Conservation (phyloP, 1,140 invertebrate genomes). For the Bombus breviceps region DNA sequence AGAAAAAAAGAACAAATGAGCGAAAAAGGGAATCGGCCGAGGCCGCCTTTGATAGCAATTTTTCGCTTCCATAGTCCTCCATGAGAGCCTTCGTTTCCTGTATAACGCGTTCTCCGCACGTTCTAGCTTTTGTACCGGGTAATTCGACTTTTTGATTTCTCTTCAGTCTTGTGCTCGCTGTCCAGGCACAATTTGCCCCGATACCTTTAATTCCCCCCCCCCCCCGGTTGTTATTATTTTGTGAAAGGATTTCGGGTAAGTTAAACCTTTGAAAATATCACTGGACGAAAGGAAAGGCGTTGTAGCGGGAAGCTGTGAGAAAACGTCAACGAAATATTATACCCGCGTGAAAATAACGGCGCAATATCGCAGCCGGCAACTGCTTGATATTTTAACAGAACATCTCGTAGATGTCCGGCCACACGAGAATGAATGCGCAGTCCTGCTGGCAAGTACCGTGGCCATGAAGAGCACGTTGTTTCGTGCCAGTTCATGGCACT, state of each 20-base stretch:
- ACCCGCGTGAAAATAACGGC: slow-evolving; percentile 10
- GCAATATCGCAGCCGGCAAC: slow-evolving; percentile 13
- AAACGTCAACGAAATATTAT: slow-evolving; percentile 21
- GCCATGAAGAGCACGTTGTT: slow-evolving; percentile 9
- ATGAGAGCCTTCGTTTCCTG: slow-evolving; percentile 9
- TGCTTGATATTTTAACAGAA: slow-evolving; percentile 51
- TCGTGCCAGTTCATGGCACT: slow-evolving; percentile 30
- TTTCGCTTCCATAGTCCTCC: neutral
- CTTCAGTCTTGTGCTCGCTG: neutral
- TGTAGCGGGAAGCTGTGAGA: neutral
- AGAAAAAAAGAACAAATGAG: slow-evolving; percentile 1
- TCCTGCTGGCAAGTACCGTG: neutral
- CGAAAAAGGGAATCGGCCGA: slow-evolving; percentile 11
- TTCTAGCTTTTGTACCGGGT: neutral
- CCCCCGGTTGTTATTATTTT: neutral
- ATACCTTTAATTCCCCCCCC: neutral
- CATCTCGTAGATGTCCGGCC: slow-evolving; percentile 25
- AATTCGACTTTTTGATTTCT: slow-evolving; percentile 13
- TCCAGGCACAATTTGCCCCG: neutral
- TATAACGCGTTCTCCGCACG: neutral
- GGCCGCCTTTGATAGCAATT: slow-evolving; percentile 41
- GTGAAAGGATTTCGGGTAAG: neutral
- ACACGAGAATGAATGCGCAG: slow-evolving; percentile 30
- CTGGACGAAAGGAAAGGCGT: no score
- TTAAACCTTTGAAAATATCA: neutral